Evolutionary conservation across 2,113 vertebrate species (phyloP), one percentile per base, ranked within the genome.

Genomic region (Nothocercus nigrocapillus): DNA sequence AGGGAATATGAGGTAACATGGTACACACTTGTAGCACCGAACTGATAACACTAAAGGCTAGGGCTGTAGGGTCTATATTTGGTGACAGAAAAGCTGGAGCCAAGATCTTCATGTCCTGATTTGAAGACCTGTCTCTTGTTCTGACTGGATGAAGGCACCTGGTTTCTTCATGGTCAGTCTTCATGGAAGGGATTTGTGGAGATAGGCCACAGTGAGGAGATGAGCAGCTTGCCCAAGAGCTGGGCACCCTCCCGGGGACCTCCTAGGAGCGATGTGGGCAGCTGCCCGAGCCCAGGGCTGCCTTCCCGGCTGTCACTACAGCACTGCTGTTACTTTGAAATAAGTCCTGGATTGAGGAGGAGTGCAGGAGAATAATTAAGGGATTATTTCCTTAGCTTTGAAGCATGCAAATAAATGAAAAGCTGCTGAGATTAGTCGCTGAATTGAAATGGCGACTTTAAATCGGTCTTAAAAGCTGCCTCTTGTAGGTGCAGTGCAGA

Each of bases 381-480:
- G 63, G 89, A 56, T 92, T 88, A 56, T 89, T 34, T 67, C 58
- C 28, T 19, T 25, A 7, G 45, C 76, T 77, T 85, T 80, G 64
- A 76, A 89, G 76, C 59, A 9, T 44, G 61, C 64, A 30, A 89
- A 85, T 24, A 67, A 77, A 38, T 56, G 66, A 51, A 67, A 72
- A 36, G 40, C 70, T 67, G 51, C 45, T 30, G 93, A 77, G 81
- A 85, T 85, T n/a, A 91, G 85, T 81, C 91, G 89, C 64, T 58
- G 5, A 70, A 77, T 30, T 81, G 85, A 77, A 84, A 91, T 58
- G 0, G 4, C 75, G 76, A 66, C 85, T 36, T 81, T 61, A 76
- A 88, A 91, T 84, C 4, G 7, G 47, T 42, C 59, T 77, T 70
- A 62, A 89, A 77, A 89, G 70, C 51, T 62, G 80, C 45, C 76